Evolutionary conservation across 2,888 invertebrate species (phyloP).

Genomic region (Agrilus biguttatus): DNA sequence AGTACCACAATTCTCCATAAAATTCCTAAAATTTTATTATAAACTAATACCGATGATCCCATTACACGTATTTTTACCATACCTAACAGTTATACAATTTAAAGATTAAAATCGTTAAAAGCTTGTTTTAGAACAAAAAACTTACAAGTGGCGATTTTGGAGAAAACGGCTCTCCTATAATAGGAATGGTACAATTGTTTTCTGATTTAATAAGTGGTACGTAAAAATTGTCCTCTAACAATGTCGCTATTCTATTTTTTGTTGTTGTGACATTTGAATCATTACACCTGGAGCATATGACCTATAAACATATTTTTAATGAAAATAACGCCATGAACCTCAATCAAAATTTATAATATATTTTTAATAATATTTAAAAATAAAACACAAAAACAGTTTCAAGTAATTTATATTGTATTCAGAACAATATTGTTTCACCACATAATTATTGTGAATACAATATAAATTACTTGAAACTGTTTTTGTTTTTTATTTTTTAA

Average conservation of each 20-base stretch:
- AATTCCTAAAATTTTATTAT: too few relatives aligned
- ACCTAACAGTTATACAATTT: too few relatives aligned
- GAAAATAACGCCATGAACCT: not conserved
- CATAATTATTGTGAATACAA: too few relatives aligned
- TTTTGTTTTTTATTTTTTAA: not conserved
- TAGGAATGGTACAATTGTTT: slow-evolving; percentile 60
- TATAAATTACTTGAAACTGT: too few relatives aligned
- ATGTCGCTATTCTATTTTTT: slow-evolving; percentile 38
- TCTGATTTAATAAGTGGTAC: slow-evolving; percentile 75
- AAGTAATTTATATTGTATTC: too few relatives aligned
- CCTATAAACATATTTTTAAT: slow-evolving; percentile 34
- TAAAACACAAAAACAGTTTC: too few relatives aligned
- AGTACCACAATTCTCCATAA: not conserved
- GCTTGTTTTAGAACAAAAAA: slow-evolving; percentile 7
- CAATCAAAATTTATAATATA: too few relatives aligned
- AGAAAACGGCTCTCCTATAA: slow-evolving; percentile 67
- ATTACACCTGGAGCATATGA: slow-evolving; percentile 55
- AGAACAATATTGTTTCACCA: too few relatives aligned
- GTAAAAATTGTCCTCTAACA: slow-evolving; percentile 66
- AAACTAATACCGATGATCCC: too few relatives aligned
- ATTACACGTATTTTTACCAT: too few relatives aligned
- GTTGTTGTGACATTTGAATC: slow-evolving; percentile 26
- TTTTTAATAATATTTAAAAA: too few relatives aligned
- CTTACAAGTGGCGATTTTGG: slow-evolving; percentile 52
- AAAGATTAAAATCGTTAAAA: too few relatives aligned